Conservation (phyloP, 2,888 invertebrate genomes). For the Andrena fulva region DNA sequence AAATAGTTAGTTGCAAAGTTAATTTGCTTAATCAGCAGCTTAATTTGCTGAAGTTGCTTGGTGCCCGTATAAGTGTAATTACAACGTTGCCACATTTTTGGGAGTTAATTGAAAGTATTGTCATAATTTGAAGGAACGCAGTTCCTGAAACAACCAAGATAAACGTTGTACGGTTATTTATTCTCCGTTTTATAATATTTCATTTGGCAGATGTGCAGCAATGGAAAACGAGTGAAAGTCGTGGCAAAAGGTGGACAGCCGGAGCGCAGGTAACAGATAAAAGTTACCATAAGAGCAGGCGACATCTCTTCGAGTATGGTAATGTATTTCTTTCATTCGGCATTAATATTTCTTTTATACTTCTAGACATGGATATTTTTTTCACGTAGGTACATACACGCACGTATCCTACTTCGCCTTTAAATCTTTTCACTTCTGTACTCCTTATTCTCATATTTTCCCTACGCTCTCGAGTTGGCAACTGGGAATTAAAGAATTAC, state of each 20-base stretch:
- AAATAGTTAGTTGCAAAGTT: too few species aligned
- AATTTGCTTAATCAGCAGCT: too few species aligned
- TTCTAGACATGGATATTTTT: neutral
- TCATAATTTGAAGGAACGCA: neutral
- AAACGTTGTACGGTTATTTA: neutral
- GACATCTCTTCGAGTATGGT: conserved; percentile 16
- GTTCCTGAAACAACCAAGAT: neutral
- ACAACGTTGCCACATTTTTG: too few species aligned
- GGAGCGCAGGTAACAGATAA: conserved; percentile 15
- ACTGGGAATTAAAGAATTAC: too few species aligned
- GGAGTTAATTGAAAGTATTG: neutral
- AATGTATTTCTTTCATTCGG: conserved; percentile 30
- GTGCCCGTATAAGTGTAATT: too few species aligned
- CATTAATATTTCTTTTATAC: conserved; percentile 17
- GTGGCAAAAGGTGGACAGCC: conserved; percentile 27
- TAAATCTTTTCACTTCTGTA: too few species aligned
- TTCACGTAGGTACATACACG: neutral
- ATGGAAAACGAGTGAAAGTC: conserved; percentile 34
- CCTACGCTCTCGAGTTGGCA: too few species aligned
- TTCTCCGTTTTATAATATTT: conserved; percentile 18
- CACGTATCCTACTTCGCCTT: neutral
- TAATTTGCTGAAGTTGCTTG: too few species aligned
- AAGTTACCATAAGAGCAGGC: conserved; percentile 19
- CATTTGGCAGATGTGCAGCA: conserved; percentile 14
- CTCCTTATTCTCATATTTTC: too few species aligned